phyloP scores from a whole-genome alignment of 1,140 invertebrate genomes.

The Tetramorium alpestre region DNA sequence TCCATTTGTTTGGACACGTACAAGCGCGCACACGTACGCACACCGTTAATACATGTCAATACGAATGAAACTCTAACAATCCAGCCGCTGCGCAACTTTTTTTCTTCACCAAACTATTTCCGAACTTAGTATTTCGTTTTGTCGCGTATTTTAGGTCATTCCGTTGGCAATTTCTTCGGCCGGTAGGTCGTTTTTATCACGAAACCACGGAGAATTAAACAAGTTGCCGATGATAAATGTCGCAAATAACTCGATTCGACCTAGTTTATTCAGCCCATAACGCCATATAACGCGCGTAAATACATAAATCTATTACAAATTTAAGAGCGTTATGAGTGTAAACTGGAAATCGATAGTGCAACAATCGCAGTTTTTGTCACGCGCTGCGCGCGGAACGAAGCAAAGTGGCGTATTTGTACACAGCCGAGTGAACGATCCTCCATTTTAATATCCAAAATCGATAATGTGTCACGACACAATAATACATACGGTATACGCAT shows the following conservation, averaged over 20 bases:
- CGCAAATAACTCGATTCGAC: constrained; percentile 16
- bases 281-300: not conserved
- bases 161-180: not conserved
- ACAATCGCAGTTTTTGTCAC: not conserved
- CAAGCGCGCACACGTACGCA: not conserved
- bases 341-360: not conserved
- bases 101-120: not conserved
- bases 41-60: constrained; percentile 25
- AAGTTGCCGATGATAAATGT: not conserved
- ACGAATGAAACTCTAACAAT: constrained; percentile 15
- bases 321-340: not conserved
- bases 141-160: not conserved
- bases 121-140: not conserved
- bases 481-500: not conserved
- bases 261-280: not conserved
- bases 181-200: not conserved
- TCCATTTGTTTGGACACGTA: constrained; percentile 3
- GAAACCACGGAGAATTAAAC: constrained; percentile 3
- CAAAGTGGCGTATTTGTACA: not conserved
- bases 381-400: not conserved
- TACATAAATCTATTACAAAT: not conserved
- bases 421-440: not conserved
- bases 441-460: not conserved
- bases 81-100: not conserved
- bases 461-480: not conserved